A percentile compares a stretch with the other conserved stretches of the same genome.
phyloP scores from a whole-genome alignment of 2,888 invertebrate species.

The Drosophila diplacantha region DNA sequence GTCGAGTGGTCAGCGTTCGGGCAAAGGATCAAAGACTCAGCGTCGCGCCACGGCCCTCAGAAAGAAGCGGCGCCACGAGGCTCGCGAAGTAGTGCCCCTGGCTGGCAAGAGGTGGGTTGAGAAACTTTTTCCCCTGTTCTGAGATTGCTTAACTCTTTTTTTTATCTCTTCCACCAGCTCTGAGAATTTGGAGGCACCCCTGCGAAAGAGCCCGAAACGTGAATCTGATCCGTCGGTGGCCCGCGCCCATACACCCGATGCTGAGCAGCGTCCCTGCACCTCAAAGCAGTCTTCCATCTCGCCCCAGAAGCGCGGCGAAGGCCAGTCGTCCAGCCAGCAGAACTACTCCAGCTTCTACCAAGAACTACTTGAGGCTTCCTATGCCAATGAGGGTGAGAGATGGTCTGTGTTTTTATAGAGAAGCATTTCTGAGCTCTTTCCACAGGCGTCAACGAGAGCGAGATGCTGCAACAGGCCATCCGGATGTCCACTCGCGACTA shows the following conservation, averaged over 20 bases:
- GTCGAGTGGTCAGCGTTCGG: conserved; percentile 39
- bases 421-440: background rate
- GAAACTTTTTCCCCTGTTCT: background rate
- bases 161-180: conserved; percentile 23
- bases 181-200: conserved; percentile 48
- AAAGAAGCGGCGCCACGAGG: conserved; percentile 71
- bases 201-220: conserved; percentile 70
- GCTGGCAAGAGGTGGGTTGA: conserved; percentile 43
- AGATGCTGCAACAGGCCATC: conserved; percentile 77
- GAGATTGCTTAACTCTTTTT: background rate
- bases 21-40: conserved; percentile 53
- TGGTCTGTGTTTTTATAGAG: background rate
- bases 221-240: conserved; percentile 47
- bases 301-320: conserved; percentile 60
- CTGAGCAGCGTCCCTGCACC: conserved; percentile 73
- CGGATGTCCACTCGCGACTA: conserved; percentile 78
- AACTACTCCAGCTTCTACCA: conserved; percentile 76
- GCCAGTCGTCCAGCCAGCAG: conserved; percentile 48
- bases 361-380: conserved; percentile 77
- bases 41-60: conserved; percentile 50
- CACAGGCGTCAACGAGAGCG: conserved; percentile 72
- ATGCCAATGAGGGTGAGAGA: conserved; percentile 75
- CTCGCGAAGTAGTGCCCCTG: conserved; percentile 40
- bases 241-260: conserved; percentile 64
- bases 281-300: conserved; percentile 73